These are phyloP conservation scores for Melanaphis sacchari DNA, from an alignment of 1,140 invertebrate genomes.

Conservation along the genomic window DNA sequence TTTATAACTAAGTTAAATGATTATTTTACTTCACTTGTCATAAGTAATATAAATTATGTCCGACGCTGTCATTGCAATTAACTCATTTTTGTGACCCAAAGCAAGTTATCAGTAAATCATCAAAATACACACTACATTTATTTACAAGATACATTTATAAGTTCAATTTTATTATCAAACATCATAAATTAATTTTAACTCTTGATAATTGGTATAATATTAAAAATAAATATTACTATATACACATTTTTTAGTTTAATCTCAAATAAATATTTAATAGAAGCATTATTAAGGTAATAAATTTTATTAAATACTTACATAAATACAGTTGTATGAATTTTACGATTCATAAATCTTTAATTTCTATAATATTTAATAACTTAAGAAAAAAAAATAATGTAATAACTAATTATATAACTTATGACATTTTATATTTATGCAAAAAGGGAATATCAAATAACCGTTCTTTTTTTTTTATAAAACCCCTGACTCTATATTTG, in stretches of 20 bases:
- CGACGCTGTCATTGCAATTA: background rate
- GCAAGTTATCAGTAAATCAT: background rate
- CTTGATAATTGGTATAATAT: background rate
- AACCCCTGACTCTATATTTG: too few species aligned
- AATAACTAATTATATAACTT: too few species aligned
- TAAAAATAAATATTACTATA: background rate
- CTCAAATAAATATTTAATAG: background rate
- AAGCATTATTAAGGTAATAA: background rate
- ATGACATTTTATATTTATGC: too few species aligned
- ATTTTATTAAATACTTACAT: too few species aligned
- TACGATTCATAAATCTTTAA: too few species aligned
- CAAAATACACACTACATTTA: background rate
- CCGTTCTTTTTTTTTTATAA: too few species aligned
- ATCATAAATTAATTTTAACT: background rate
- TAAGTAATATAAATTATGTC: background rate
- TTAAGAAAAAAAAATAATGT: too few species aligned
- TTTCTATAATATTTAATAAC: too few species aligned
- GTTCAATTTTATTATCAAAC: background rate
- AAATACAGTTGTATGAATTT: too few species aligned
- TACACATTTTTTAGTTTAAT: background rate
- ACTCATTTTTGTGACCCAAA: background rate
- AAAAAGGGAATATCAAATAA: too few species aligned
- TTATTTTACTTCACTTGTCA: conserved; percentile 9
- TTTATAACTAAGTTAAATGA: background rate
- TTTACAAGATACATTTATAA: background rate